Evolutionary conservation across 2,888 invertebrate species (phyloP).

Genomic region (Metopia argyrocephala): DNA sequence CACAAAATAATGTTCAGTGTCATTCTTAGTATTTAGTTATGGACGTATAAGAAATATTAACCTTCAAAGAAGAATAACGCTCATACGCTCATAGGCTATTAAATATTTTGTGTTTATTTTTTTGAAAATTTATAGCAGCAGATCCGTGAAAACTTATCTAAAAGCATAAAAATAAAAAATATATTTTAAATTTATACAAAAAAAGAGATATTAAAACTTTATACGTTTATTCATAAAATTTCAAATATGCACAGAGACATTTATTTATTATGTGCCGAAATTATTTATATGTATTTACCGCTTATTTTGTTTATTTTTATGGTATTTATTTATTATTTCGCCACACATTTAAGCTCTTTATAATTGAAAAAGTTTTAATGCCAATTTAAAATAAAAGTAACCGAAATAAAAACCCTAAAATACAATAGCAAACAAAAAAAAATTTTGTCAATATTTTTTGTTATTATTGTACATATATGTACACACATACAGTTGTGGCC

Average conservation of each 20-base stretch:
- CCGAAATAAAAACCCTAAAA: neutral
- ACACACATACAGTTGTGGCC: no score
- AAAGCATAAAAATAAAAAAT: neutral
- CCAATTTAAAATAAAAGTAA: conserved; percentile 28
- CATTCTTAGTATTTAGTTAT: no score
- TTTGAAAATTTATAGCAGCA: no score
- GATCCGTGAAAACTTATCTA: neutral
- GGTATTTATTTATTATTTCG: conserved; percentile 1
- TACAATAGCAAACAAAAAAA: conserved; percentile 23
- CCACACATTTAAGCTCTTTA: conserved; percentile 41
- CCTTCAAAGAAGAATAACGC: no score
- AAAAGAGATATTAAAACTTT: neutral
- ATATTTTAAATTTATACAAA: neutral
- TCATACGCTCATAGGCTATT: no score
- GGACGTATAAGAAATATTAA: no score
- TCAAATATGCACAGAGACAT: neutral
- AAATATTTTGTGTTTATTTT: no score
- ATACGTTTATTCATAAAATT: no score
- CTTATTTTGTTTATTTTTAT: conserved; percentile 19
- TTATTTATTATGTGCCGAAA: neutral
- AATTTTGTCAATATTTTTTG: conserved; percentile 36
- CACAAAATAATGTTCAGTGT: no score
- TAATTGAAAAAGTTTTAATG: conserved; percentile 61
- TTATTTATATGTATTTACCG: conserved; percentile 2
- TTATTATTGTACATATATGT: conserved; percentile 47